phyloP scores from a whole-genome alignment of 2,797 vertebrate genomes.

The Margarornis squamiger region DNA sequence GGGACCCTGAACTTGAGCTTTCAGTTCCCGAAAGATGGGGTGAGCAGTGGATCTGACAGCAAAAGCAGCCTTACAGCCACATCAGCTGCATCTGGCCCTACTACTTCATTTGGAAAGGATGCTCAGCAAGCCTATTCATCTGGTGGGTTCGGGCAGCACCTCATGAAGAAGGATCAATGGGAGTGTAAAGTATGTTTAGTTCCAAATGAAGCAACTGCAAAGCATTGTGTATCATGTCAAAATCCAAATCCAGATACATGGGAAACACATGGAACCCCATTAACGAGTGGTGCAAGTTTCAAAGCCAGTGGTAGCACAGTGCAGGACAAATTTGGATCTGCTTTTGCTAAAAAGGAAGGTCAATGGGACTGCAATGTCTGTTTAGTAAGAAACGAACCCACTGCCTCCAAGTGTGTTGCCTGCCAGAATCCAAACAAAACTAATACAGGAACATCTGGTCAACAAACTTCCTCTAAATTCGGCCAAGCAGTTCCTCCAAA shows the following conservation, averaged over 20 bases:
- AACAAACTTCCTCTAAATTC: conserved; percentile 63
- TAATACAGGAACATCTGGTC: conserved; percentile 20
- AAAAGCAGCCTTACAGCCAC: conserved; percentile 20
- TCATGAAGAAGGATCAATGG: conserved; percentile 85
- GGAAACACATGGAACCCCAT: conserved; percentile 14
- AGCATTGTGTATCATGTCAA: conserved; percentile 83
- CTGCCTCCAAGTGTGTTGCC: conserved; percentile 62
- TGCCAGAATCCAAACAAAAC: conserved; percentile 66
- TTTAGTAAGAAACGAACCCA: conserved; percentile 77
- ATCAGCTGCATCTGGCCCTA: neutral
- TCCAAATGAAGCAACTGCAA: conserved; percentile 77
- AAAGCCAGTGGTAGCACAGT: conserved; percentile 28
- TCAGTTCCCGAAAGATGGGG: conserved; percentile 85
- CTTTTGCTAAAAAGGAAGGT: conserved; percentile 82
- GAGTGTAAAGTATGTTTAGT: conserved; percentile 82
- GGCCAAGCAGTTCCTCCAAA: conserved; percentile 48
- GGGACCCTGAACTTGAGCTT: conserved; percentile 79
- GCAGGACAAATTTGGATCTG: conserved; percentile 70
- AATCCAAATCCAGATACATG: conserved; percentile 60
- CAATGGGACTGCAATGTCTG: conserved; percentile 88
- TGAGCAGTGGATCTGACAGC: conserved; percentile 27
- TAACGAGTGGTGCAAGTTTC: conserved; percentile 38
- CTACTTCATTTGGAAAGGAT: conserved; percentile 59
- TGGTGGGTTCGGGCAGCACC: conserved; percentile 70
- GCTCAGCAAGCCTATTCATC: neutral